Evolutionary conservation across 2,888 invertebrate genomes (phyloP).

Genomic region (Agriotes lineatus): DNA sequence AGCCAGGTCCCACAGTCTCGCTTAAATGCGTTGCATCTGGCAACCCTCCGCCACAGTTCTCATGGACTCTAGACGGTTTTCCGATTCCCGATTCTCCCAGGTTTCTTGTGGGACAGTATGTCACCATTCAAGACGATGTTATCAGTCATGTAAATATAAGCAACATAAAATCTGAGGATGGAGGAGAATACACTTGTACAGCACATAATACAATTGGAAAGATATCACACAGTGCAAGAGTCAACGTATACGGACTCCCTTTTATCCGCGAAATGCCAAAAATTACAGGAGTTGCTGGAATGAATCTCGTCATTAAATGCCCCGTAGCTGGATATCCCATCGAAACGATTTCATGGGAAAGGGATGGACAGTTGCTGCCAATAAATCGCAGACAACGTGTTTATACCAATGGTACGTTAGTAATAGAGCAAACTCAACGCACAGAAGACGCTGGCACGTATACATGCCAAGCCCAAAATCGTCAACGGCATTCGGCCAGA

Average conservation of each 20-base stretch:
- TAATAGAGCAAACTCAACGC: constrained; percentile 87
- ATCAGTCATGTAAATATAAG: constrained; percentile 94
- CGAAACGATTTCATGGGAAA: constrained; percentile 89
- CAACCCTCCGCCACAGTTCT: constrained; percentile 92
- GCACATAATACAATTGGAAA: constrained; percentile 87
- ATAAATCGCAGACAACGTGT: constrained; percentile 89
- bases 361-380: constrained; percentile 89
- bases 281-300: constrained; percentile 88
- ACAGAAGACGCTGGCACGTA: constrained; percentile 90
- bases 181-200: constrained; percentile 89
- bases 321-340: constrained; percentile 92
- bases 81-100: constrained; percentile 74
- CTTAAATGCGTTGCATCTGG: constrained; percentile 95
- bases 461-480: constrained; percentile 89
- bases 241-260: constrained; percentile 90
- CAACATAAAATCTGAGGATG: constrained; percentile 88
- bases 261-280: constrained; percentile 90
- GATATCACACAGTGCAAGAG: constrained; percentile 84
- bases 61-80: constrained; percentile 92
- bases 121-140: constrained; percentile 91
- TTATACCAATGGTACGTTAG: constrained; percentile 87
- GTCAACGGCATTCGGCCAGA: constrained; percentile 83
- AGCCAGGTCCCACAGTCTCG: constrained; percentile 91
- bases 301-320: constrained; percentile 86
- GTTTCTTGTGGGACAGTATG: constrained; percentile 92